A percentile compares a stretch with the other conserved stretches of the same genome.
phyloP scores from a whole-genome alignment of 2,113 vertebrate genomes.

The Tachycineta bicolor region DNA sequence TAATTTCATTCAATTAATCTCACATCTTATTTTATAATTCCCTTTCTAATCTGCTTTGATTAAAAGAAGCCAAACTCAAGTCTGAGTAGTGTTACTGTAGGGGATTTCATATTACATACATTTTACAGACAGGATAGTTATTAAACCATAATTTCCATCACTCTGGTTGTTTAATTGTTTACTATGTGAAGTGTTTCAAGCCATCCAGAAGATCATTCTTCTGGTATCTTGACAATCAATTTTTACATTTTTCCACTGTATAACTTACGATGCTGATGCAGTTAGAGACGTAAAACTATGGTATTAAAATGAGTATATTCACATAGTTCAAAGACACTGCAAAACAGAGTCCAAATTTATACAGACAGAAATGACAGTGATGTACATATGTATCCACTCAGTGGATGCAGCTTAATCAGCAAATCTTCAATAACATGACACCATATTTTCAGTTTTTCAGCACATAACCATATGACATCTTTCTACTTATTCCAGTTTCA shows the following conservation, averaged over 20 bases:
- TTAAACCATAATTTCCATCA: not conserved
- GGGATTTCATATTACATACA: not conserved
- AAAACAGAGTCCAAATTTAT: not conserved
- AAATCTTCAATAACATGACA: not conserved
- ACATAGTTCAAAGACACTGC: not conserved
- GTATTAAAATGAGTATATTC: not conserved
- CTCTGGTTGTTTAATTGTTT: not conserved
- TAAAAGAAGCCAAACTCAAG: not conserved
- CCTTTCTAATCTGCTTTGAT: not conserved
- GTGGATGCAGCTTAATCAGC: not conserved
- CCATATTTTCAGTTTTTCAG: not conserved
- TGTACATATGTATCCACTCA: not conserved
- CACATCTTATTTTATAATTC: not conserved
- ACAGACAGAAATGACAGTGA: not conserved
- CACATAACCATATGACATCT: not conserved
- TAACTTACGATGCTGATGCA: not conserved
- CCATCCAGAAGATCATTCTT: not conserved
- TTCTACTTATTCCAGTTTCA: not conserved
- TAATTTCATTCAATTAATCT: not conserved
- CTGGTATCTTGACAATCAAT: not conserved
- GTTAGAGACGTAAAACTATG: not conserved
- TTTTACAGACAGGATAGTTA: not conserved
- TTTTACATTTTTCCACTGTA: not conserved
- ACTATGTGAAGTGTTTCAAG: not conserved
- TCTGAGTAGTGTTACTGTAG: not conserved